A percentile compares a stretch with the other conserved stretches of the same genome.
phyloP scores from a whole-genome alignment of 2,113 vertebrate species.

The Ascaphus truei region DNA sequence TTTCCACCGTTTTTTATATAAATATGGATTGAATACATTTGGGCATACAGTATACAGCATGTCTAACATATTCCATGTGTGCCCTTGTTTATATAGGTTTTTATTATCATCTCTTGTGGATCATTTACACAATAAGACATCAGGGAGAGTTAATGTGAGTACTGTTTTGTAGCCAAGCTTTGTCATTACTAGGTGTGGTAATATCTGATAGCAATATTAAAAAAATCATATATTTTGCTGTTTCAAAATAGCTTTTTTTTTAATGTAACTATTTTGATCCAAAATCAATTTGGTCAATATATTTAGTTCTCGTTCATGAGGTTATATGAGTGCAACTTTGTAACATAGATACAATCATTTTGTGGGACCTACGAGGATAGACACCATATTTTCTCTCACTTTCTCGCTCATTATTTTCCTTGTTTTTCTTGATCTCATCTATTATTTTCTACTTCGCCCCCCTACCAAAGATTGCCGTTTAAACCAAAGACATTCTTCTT shows the following conservation, averaged over 20 bases:
- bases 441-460: no score
- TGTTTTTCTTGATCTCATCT: neutral
- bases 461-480: no score
- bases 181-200: neutral
- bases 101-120: no score
- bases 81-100: no score
- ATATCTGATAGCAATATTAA: neutral
- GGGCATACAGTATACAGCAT: no score
- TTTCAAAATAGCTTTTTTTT: no score
- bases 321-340: constrained; percentile 5
- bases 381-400: constrained; percentile 9
- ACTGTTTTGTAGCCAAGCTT: neutral
- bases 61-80: no score
- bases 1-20: no score
- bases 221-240: neutral
- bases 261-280: neutral
- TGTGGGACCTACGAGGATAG: neutral
- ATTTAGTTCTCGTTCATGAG: neutral
- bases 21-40: no score
- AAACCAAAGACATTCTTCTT: no score
- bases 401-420: neutral
- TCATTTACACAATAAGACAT: no score
- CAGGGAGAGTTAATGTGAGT: neutral
- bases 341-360: constrained; percentile 2
- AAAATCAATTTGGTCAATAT: neutral